A percentile compares a stretch with the other conserved stretches of the same genome.
Evolutionary conservation across 2,113 vertebrate species (phyloP).

Genomic region (Triplophysa tibetana): DNA sequence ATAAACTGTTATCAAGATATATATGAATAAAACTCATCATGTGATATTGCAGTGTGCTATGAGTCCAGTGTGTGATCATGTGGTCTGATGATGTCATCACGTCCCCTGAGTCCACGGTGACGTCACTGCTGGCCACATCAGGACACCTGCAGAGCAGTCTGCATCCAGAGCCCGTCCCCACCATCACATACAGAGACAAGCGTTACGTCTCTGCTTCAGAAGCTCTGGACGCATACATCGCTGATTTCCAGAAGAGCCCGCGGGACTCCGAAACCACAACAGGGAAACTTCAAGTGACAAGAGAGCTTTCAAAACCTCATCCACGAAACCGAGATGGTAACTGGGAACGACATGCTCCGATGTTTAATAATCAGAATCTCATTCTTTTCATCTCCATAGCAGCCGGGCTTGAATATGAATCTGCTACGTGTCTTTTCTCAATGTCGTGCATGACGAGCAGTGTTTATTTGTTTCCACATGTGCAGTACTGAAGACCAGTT

Average conservation of each 20-base stretch:
- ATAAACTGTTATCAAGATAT: no score
- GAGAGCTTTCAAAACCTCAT: not conserved
- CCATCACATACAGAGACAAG: slow-evolving; percentile 77
- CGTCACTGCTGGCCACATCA: slow-evolving; percentile 77
- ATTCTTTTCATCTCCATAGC: not conserved
- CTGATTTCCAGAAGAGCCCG: slow-evolving; percentile 78
- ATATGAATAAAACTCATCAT: not conserved
- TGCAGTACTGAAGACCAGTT: slow-evolving; percentile 68
- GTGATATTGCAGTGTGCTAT: not conserved
- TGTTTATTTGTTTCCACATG: slow-evolving; percentile 9
- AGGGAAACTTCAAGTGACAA: slow-evolving; percentile 62
- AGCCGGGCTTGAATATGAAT: not conserved
- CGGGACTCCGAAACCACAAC: slow-evolving; percentile 41
- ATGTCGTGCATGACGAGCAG: not conserved
- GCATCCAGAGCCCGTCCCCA: slow-evolving; percentile 23
- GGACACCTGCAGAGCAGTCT: slow-evolving; percentile 62
- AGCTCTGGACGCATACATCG: slow-evolving; percentile 87
- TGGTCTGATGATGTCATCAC: slow-evolving; percentile 45
- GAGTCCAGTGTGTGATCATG: slow-evolving; percentile 5
- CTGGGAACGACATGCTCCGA: not conserved
- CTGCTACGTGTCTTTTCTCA: not conserved
- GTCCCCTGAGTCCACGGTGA: slow-evolving; percentile 80
- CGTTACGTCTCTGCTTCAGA: slow-evolving; percentile 82
- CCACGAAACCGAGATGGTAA: slow-evolving; percentile 71
- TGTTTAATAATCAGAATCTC: no score